Evolutionary conservation across 2,113 vertebrate genomes (phyloP).

Genomic region (Myxocyprinus asiaticus): DNA sequence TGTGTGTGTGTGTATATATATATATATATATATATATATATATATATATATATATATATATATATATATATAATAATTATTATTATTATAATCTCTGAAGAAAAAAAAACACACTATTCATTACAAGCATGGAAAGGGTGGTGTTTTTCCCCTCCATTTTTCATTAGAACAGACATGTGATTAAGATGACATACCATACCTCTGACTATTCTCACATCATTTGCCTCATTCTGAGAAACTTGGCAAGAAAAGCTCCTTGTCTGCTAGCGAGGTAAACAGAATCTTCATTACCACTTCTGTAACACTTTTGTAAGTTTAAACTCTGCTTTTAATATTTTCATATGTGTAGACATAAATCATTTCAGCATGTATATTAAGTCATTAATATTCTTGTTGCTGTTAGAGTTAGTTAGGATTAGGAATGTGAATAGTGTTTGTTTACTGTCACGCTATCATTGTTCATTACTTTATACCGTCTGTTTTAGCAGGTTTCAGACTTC

Average conservation of each 20-base stretch:
- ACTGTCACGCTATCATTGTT: not conserved
- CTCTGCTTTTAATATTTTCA: no score
- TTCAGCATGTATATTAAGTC: not conserved
- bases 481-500: no score
- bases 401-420: no score
- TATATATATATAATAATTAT: not conserved
- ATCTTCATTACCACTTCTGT: not conserved
- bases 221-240: conserved; percentile 10
- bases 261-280: conserved; percentile 7
- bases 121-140: conserved; percentile 30
- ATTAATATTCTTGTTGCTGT: not conserved
- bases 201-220: conserved; percentile 25
- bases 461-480: no score
- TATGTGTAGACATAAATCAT: no score
- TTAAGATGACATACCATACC: conserved; percentile 6
- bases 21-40: no score
- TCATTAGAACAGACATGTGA: conserved; percentile 29
- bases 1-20: no score
- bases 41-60: not conserved
- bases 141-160: conserved; percentile 9
- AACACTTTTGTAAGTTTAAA: not conserved
- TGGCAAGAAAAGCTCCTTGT: conserved; percentile 1
- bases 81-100: not conserved
- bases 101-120: conserved; percentile 10
- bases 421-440: not conserved